phyloP scores from a whole-genome alignment of 2,113 vertebrate species.

The Hystrix cristata region DNA sequence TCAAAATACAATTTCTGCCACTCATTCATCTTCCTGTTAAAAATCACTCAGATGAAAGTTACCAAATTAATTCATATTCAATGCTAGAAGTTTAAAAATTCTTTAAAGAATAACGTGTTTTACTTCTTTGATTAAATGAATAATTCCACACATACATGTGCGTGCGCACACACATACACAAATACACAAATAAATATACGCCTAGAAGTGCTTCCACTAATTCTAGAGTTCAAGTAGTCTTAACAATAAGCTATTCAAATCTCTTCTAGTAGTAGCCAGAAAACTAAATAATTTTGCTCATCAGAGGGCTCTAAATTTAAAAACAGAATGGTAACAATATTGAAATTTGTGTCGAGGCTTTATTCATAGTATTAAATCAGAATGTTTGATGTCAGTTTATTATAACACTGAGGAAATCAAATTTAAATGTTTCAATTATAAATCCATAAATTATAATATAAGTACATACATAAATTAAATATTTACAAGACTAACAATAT shows the following conservation, averaged over 20 bases:
- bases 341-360: not conserved
- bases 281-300: not conserved
- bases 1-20: not conserved
- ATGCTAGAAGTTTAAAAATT: not conserved
- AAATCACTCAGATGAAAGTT: not conserved
- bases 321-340: not conserved
- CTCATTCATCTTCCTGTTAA: not conserved
- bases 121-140: not conserved
- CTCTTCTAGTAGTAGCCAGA: not conserved
- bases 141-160: not conserved
- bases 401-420: not conserved
- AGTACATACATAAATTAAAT: not conserved
- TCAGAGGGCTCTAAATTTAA: not conserved
- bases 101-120: not conserved
- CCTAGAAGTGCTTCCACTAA: not conserved
- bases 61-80: not conserved
- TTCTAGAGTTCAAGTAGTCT: not conserved
- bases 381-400: not conserved
- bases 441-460: not conserved
- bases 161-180: not conserved
- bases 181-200: not conserved
- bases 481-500: not conserved
- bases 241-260: not conserved
- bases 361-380: not conserved
- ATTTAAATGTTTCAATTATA: not conserved